Evolutionary conservation across 2,797 vertebrate species (phyloP), one percentile per base, ranked within the genome.

Genomic region (Spinus olivaceus): DNA sequence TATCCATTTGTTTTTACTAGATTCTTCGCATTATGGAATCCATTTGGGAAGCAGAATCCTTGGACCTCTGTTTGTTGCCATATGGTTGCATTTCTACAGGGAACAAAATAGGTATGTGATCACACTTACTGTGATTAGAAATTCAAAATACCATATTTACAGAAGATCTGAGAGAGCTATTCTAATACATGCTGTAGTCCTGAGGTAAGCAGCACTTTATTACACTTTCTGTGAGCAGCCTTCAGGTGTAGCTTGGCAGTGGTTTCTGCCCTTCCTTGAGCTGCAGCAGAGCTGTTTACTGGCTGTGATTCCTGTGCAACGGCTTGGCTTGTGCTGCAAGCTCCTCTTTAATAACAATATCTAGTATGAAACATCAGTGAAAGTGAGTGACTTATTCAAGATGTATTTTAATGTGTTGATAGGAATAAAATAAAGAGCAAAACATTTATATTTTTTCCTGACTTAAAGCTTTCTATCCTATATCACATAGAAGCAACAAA

Each of bases 71-170:
- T 71, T 98, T 99, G 86, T 82, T 99, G 71, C 99, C 99, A 0
- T 99, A 99, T 59, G 99, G 99, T 56, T 99, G 99, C 96, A 99
- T 99, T 98, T 99, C 99, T 96, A 99, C 99, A 22, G 99, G 99
- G 77, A 99, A 99, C 98, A 98, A 98, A 98, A 99, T 99, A 96
- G 99, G 99, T 99, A 96, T 59, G 95, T 54, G 69, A 47, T 67
- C 72, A 59, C 20, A 56, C 20, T 92, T 81, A 4, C 6, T 51
- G 14, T 37, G 32, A 57, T 42, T 66, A 72, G 49, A 74, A 74
- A 74, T 87, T 61, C 23, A 63, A 51, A 77, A 82, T 60, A 35
- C 15, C 5, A 0, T 80, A 47, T 53, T 77, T 92, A 39, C 27
- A 47, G 37, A 57, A 69, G 39, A 32, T 76, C 20, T 69, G 18